Evolutionary conservation across 1,140 invertebrate genomes (phyloP).

Genomic region (Aphaenogaster ashmeadi): DNA sequence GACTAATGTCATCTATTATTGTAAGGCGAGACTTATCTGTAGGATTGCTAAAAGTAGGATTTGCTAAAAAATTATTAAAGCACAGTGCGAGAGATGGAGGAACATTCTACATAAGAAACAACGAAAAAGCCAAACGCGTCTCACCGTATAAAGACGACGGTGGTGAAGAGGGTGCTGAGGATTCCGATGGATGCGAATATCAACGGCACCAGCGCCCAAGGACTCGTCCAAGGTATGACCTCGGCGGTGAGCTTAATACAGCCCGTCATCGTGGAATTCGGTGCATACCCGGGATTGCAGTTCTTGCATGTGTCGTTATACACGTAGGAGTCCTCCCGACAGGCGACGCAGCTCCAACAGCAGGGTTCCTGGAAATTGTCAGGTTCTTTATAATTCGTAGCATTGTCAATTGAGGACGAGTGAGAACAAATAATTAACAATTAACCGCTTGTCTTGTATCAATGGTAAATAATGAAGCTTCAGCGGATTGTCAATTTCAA

Average conservation of each 20-base stretch:
- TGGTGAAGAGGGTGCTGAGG: conserved; percentile 89
- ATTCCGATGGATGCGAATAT: conserved; percentile 89
- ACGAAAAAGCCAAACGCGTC: conserved; percentile 8
- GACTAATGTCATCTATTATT: not conserved
- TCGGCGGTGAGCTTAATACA: conserved; percentile 88
- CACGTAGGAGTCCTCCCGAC: conserved; percentile 88
- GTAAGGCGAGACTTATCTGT: not conserved
- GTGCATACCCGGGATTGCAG: conserved; percentile 88
- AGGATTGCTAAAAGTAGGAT: not conserved
- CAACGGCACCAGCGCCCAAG: conserved; percentile 90
- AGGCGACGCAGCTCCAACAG: conserved; percentile 91
- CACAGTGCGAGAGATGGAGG: not conserved
- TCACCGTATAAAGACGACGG: conserved; percentile 89
- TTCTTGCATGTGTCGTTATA: conserved; percentile 89
- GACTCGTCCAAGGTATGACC: conserved; percentile 87
- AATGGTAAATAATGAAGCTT: not conserved
- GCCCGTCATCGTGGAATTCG: conserved; percentile 86
- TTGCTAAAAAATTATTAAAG: not conserved
- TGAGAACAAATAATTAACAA: not conserved
- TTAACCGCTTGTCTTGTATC: not conserved
- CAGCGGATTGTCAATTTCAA: not conserved
- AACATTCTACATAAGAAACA: not conserved
- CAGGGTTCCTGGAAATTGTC: conserved; percentile 87
- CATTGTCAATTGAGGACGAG: no score
- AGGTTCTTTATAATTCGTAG: not conserved